These are phyloP conservation scores for Caretta caretta DNA, from an alignment of 2,113 vertebrate genomes.

Conservation along the genomic window DNA sequence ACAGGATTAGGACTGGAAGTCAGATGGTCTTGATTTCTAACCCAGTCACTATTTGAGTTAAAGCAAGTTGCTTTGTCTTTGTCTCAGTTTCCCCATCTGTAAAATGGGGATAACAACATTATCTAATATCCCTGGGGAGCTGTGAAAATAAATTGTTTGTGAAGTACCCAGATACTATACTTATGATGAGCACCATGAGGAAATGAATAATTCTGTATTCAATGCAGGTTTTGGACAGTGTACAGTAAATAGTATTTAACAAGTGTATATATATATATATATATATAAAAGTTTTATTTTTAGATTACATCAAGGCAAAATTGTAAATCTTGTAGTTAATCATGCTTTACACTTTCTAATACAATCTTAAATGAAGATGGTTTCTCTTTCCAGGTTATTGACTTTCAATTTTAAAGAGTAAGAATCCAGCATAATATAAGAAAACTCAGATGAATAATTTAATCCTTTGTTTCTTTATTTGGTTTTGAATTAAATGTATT, in stretches of 20 bases:
- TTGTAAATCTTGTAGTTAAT: not conserved
- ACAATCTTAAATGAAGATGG: not conserved
- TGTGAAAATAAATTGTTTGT: not conserved
- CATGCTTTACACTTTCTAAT: not conserved
- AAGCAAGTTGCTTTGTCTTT: not conserved
- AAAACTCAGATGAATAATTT: not conserved
- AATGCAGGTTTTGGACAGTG: not conserved
- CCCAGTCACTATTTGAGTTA: not conserved
- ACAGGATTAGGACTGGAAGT: not conserved
- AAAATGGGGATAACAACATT: not conserved
- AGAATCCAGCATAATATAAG: conserved; percentile 23
- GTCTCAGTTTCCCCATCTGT: not conserved
- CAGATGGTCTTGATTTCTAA: not conserved
- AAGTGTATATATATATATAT: too few species aligned
- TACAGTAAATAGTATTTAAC: not conserved
- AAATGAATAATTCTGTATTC: not conserved
- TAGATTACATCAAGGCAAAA: not conserved
- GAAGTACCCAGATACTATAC: not conserved
- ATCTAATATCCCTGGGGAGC: not conserved
- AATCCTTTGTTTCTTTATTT: conserved; percentile 8
- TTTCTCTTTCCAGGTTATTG: conserved; percentile 34
- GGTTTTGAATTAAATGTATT: conserved; percentile 13
- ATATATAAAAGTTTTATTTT: not conserved
- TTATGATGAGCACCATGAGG: not conserved
- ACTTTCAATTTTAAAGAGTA: conserved; percentile 30